Evolutionary conservation across 2,113 vertebrate species (phyloP).

Genomic region (Meriones unguiculatus): DNA sequence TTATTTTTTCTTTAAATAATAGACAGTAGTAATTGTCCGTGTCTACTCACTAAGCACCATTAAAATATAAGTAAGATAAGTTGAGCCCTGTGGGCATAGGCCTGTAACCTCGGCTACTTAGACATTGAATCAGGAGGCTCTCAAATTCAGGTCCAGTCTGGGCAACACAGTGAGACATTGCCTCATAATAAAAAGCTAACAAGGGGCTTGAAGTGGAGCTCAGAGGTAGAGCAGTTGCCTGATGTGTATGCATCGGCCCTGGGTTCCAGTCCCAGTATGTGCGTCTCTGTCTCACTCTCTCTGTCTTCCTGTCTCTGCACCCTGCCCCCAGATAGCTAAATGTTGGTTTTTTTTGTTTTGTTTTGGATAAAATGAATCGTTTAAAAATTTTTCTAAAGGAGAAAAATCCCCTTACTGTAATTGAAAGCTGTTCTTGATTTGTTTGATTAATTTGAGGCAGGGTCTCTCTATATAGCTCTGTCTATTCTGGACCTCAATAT

Average conservation of each 20-base stretch:
- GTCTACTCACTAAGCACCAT: not conserved
- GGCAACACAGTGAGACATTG: not conserved
- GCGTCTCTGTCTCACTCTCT: not conserved
- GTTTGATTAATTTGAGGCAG: not conserved
- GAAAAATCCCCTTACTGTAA: not conserved
- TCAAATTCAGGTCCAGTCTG: not conserved
- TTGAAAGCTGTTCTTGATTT: not conserved
- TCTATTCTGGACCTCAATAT: not conserved
- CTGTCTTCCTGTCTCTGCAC: not conserved
- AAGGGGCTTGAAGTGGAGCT: not conserved
- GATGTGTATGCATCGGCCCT: not conserved
- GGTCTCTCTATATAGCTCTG: not conserved
- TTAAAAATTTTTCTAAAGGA: not conserved
- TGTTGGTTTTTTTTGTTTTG: not conserved
- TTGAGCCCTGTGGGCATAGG: not conserved
- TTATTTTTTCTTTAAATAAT: not conserved
- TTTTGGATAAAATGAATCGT: not conserved
- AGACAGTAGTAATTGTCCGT: not conserved
- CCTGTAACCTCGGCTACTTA: not conserved
- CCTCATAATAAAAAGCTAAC: not conserved
- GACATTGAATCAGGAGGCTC: not conserved
- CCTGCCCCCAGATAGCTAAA: not conserved
- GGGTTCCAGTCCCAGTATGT: not conserved
- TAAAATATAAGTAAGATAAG: slow-evolving; percentile 17
- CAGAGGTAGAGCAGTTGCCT: not conserved